Evolutionary conservation across 64 coral and sea anemone genomes (phyloP).

Genomic region (Montipora capricornis): DNA sequence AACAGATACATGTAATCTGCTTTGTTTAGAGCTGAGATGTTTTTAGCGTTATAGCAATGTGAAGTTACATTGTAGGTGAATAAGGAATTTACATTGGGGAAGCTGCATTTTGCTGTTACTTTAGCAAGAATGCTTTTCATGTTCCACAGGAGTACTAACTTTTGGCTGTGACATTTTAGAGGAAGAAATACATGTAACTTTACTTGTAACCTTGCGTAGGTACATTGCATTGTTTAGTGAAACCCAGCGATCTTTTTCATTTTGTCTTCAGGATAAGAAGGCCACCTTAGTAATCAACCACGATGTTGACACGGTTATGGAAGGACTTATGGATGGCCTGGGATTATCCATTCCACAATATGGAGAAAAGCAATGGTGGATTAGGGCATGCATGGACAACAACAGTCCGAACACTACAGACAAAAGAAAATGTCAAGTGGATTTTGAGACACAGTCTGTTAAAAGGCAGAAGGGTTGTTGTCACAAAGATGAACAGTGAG

Average conservation of each 20-base stretch:
- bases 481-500: neutral
- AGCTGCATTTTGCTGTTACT: too few relatives aligned
- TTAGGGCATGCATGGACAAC: neutral
- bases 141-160: too few relatives aligned
- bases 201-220: too few relatives aligned
- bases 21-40: too few relatives aligned
- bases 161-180: too few relatives aligned
- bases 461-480: neutral
- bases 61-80: too few relatives aligned
- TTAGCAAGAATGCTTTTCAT: too few relatives aligned
- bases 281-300: conserved; percentile 88
- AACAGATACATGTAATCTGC: too few relatives aligned
- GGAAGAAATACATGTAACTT: too few relatives aligned
- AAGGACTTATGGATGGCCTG: conserved; percentile 74
- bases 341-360: conserved; percentile 66
- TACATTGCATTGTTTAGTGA: too few relatives aligned
- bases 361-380: conserved; percentile 47
- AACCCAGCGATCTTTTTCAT: neutral
- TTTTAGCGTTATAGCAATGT: too few relatives aligned
- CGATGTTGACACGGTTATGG: conserved; percentile 92
- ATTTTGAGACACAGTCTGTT: neutral
- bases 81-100: too few relatives aligned
- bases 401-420: neutral
- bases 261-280: conserved; percentile 91
- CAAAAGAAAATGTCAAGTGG: neutral